Base-by-base conservation (phyloP, 2,888 invertebrate genomes). In the Agonum fuliginosum region DNA sequence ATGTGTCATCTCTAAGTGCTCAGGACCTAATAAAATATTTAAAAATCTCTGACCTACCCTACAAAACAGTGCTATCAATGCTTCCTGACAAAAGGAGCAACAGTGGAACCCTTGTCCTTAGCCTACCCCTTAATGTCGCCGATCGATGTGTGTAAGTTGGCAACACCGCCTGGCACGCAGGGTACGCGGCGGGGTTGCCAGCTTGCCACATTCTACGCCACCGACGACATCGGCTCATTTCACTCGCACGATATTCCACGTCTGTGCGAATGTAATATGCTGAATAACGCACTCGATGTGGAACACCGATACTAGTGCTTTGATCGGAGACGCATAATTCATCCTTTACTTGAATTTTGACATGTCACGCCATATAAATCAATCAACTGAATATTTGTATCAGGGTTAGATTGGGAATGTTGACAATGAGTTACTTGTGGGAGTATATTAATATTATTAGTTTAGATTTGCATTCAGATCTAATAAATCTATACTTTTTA, bases 201-300 rank as follows among this genome's bases (percentile, higher is more conserved):
- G 24, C 54, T 58, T 58, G 54, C 58, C 58, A 27, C 58, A 62
- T 62, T 62, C 58, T 62, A 30, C 58, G 30, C 58, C 58, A 12
- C 17, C 30, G 30, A 30, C 30, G 3, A 8, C 10, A 22, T 12
- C 54, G 5, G 27, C 14, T 24, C 54, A 58, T 58, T 51, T 22
- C 54, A 54, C 54, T 54, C 24, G 2, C 54, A 54, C 14, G 24
- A 27, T 20, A 20, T 48, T 20, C 3, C 8, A 20, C 8, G 48
- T 48, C 19, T 27, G 27, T 54, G 24, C 17, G 27, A 54, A 54
- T 24, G 54, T 54, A 24, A n/a, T 14, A 24, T 54, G 54, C 14
- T n/a, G 51, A 51, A 51, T 8, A 51, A n/a, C 6, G 22, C n/a
- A n/a, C n/a, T 51, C 14, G 46, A 46, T 46, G 46, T 46, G 46